These are phyloP conservation scores for Drosophila oshimai DNA, from an alignment of 1,140 invertebrate species.

Conservation along the genomic window DNA sequence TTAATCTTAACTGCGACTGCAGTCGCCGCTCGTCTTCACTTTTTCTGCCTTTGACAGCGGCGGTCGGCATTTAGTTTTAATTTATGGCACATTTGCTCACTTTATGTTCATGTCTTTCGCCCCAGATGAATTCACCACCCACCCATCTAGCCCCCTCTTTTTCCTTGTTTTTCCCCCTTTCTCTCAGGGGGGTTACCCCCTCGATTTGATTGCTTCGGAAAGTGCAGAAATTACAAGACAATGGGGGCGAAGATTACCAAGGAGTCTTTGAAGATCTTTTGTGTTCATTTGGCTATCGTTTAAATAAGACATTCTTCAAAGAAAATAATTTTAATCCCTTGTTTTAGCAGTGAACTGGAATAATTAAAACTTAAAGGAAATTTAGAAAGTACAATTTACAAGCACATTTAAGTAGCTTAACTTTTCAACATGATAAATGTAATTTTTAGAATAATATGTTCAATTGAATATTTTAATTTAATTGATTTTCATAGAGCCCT, in stretches of 20 bases:
- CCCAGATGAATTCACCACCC: constrained; percentile 11
- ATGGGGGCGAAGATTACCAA: neutral
- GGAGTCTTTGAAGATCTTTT: constrained; percentile 17
- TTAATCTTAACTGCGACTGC: constrained; percentile 65
- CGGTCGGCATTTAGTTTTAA: constrained; percentile 78
- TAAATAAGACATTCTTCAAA: neutral
- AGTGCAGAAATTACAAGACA: constrained; percentile 20
- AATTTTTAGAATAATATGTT: too few species aligned
- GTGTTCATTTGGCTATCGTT: neutral
- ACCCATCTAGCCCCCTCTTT: neutral
- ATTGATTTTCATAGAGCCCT: too few species aligned
- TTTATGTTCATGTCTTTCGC: constrained; percentile 44
- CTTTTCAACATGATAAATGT: too few species aligned
- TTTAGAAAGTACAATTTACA: too few species aligned
- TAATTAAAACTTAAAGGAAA: too few species aligned
- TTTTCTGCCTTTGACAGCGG: constrained; percentile 63
- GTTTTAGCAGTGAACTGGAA: too few species aligned
- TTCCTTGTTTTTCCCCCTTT: neutral
- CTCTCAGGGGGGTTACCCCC: constrained; percentile 28
- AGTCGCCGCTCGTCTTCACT: constrained; percentile 60
- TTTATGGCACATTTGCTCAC: constrained; percentile 70
- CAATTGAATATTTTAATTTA: too few species aligned
- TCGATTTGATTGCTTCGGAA: constrained; percentile 20
- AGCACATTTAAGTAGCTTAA: too few species aligned
- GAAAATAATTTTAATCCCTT: too few species aligned